A percentile compares a stretch with the other conserved stretches of the same genome.
phyloP scores from a whole-genome alignment of 2,888 invertebrate genomes.

The Esperia sulphurella region DNA sequence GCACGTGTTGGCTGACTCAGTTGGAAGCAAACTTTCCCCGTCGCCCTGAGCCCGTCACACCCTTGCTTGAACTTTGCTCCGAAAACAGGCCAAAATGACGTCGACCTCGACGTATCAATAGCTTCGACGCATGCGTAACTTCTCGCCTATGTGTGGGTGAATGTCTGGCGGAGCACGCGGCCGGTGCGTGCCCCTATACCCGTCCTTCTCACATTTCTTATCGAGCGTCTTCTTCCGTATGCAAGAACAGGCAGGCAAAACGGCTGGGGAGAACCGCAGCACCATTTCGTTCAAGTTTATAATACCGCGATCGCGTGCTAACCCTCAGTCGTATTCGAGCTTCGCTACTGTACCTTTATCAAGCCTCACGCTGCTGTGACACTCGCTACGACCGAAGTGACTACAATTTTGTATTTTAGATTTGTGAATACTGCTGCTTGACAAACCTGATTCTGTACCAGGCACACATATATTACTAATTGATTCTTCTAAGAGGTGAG shows the following conservation, averaged over 20 bases:
- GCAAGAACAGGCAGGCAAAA: slow-evolving; percentile 18
- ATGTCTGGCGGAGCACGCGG: slow-evolving; percentile 64
- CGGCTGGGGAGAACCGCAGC: slow-evolving; percentile 37
- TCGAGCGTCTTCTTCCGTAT: slow-evolving; percentile 36
- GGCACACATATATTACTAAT: slow-evolving; percentile 28
- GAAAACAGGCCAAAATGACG: slow-evolving; percentile 61
- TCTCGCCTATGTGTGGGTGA: slow-evolving; percentile 49
- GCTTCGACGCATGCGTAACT: slow-evolving; percentile 65
- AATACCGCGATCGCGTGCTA: slow-evolving; percentile 57
- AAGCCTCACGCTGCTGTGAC: slow-evolving; percentile 31
- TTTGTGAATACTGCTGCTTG: slow-evolving; percentile 32
- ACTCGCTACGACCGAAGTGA: slow-evolving; percentile 44
- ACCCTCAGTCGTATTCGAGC: slow-evolving; percentile 67
- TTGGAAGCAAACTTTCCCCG: not conserved
- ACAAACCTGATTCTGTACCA: slow-evolving; percentile 30
- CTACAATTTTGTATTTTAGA: slow-evolving; percentile 48
- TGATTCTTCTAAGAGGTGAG: slow-evolving; percentile 46
- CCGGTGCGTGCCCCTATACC: slow-evolving; percentile 55
- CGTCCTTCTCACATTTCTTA: slow-evolving; percentile 47
- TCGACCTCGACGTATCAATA: slow-evolving; percentile 56
- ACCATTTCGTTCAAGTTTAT: slow-evolving; percentile 62
- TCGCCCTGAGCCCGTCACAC: slow-evolving; percentile 12
- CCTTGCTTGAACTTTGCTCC: slow-evolving; percentile 44
- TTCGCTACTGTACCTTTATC: slow-evolving; percentile 43
- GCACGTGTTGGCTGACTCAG: not conserved